Evolutionary conservation across 2,113 vertebrate species (phyloP), one percentile per base, ranked within the genome.

Genomic region (Gallinago media): DNA sequence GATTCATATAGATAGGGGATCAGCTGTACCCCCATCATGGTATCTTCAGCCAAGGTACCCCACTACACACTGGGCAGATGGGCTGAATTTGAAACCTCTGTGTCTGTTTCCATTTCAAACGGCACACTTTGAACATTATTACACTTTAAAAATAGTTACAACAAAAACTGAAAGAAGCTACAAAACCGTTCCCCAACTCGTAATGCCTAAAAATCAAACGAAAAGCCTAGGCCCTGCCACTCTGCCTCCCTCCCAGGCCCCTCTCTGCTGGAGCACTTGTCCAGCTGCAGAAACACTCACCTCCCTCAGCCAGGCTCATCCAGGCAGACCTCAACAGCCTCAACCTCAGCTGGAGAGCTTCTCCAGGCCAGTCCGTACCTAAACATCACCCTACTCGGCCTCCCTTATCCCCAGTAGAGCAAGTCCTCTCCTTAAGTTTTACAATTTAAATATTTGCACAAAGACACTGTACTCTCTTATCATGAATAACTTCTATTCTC

Each of bases 61-160:
- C 32, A 8, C 27, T 15, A 58, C 32, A 9, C 0, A 0, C 40
- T 12, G 22, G 11, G 21, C 58, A 84, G 26, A 58, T 1, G 0
- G 22, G 13, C 19, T 89, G 14, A 63, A 38, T 32, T 21, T 32
- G 18, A 59, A 58, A 76, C 19, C 16, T 46, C 52, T 46, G 17
- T 9, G 27, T 18, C 38, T 79, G 22, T 55, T 47, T 52, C 50
- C 26, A 52, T 42, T 34, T 40, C 19, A 7, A 47, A 52, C 3
- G 17, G 14, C 21, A 50, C 31, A 61, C 36, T 17, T 27, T 32
- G 11, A 81, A 61, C 12, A 15, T 12, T 8, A 27, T 2, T 16
- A 26, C 11, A 13, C 19, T 32, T 25, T 2, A 12, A 52, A 52
- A 58, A 25, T 4, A 14, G 6, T 59, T 32, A 61, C 6, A 6